phyloP scores from a whole-genome alignment of 2,113 vertebrate species.

The Malurus melanocephalus region DNA sequence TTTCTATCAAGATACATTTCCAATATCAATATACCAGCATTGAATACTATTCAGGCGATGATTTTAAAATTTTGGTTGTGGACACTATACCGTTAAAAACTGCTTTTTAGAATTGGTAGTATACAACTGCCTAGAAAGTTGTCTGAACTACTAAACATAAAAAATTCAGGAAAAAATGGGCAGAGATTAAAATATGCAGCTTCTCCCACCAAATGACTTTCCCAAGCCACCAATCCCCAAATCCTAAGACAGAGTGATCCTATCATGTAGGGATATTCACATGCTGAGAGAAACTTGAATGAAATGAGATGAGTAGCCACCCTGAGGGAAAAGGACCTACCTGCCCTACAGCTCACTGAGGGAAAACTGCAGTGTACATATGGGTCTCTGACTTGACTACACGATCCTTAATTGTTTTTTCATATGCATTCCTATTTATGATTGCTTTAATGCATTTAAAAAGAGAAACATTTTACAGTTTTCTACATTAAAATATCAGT shows the following conservation, averaged over 20 bases:
- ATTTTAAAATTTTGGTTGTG: background rate
- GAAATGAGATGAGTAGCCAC: background rate
- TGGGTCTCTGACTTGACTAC: background rate
- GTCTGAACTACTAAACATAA: background rate
- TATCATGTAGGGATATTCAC: background rate
- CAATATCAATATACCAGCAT: background rate
- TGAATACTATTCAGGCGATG: background rate
- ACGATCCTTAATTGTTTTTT: background rate
- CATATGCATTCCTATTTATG: conserved; percentile 56
- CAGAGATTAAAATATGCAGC: background rate
- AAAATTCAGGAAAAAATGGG: background rate
- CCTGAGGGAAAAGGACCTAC: background rate
- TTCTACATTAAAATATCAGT: conserved; percentile 26
- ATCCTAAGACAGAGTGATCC: background rate
- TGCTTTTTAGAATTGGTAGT: background rate
- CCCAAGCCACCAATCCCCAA: background rate
- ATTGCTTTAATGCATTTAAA: conserved; percentile 49
- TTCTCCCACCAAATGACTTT: background rate
- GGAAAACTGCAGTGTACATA: background rate
- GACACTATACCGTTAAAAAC: background rate
- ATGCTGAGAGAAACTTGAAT: background rate
- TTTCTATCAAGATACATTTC: background rate
- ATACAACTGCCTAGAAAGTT: background rate
- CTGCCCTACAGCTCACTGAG: background rate
- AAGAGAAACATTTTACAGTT: conserved; percentile 20